Conservation (phyloP, 2,888 invertebrate species). For the Bruchidius siliquastri region DNA sequence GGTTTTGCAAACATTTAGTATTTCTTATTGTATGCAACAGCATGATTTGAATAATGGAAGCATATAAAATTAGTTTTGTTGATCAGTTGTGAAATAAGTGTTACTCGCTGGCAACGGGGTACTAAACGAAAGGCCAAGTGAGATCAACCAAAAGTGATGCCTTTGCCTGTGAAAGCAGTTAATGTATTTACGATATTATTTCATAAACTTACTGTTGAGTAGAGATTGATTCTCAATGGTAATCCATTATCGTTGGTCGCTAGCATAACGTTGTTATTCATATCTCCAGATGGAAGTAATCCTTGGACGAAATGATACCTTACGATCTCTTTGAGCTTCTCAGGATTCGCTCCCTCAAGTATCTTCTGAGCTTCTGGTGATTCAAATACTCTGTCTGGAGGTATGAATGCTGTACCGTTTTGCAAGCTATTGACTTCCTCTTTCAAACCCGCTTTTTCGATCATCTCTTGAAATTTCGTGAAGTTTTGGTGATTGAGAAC, state of each 20-base stretch:
- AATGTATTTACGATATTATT: background rate
- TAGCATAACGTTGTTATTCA: conserved; percentile 53
- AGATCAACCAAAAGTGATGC: too few species aligned
- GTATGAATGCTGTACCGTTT: conserved; percentile 62
- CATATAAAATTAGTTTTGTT: too few species aligned
- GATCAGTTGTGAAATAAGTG: too few species aligned
- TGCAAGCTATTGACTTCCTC: conserved; percentile 54
- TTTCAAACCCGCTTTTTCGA: conserved; percentile 54
- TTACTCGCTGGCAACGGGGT: too few species aligned
- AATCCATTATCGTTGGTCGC: conserved; percentile 47
- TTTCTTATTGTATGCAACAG: too few species aligned
- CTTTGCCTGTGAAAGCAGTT: background rate
- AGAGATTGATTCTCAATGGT: conserved; percentile 57
- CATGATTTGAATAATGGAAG: too few species aligned
- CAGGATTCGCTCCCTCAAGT: conserved; percentile 43
- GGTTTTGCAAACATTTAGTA: too few species aligned
- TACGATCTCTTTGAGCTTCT: conserved; percentile 55
- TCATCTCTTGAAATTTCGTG: conserved; percentile 53
- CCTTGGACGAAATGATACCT: conserved; percentile 58
- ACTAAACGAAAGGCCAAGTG: too few species aligned
- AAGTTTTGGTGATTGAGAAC: conserved; percentile 58
- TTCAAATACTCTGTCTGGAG: conserved; percentile 60
- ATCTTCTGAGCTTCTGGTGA: conserved; percentile 43
- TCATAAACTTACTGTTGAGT: conserved; percentile 50
- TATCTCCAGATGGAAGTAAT: conserved; percentile 53